Evolutionary conservation across 1,140 invertebrate species (phyloP).

Genomic region (Cepaea nemoralis): DNA sequence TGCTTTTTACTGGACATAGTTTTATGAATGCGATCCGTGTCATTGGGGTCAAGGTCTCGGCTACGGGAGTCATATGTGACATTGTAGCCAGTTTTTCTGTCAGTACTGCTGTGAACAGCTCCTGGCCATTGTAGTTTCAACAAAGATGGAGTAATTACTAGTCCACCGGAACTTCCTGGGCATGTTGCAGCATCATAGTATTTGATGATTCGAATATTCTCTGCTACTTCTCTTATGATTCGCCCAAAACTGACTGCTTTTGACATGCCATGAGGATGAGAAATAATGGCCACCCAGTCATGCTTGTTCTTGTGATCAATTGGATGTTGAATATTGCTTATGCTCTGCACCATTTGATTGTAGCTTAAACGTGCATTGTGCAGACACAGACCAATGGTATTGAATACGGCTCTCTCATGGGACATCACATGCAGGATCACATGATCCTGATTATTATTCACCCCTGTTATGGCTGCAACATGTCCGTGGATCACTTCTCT

Average conservation of each 20-base stretch:
- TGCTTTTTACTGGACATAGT: neutral
- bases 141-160: slow-evolving; percentile 29
- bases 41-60: neutral
- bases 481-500: slow-evolving; percentile 24
- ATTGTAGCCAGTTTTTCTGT: slow-evolving; percentile 21
- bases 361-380: slow-evolving; percentile 32
- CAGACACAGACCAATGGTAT: neutral
- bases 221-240: neutral
- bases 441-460: slow-evolving; percentile 22
- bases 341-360: slow-evolving; percentile 23
- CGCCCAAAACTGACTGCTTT: slow-evolving; percentile 30
- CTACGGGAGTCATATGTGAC: slow-evolving; percentile 11
- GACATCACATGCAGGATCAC: slow-evolving; percentile 34
- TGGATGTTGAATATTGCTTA: neutral
- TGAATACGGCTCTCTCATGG: slow-evolving; percentile 13
- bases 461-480: slow-evolving; percentile 22
- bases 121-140: slow-evolving; percentile 35
- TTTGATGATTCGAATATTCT: slow-evolving; percentile 1
- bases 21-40: slow-evolving; percentile 30
- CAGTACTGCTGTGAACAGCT: slow-evolving; percentile 28
- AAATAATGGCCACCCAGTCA: slow-evolving; percentile 26
- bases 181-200: slow-evolving; percentile 37
- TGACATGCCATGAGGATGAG: slow-evolving; percentile 30
- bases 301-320: neutral
- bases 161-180: slow-evolving; percentile 37